These are phyloP conservation scores for Caenorhabditis doughertyi DNA, from an alignment of 2,888 invertebrate genomes.

Conservation along the genomic window DNA sequence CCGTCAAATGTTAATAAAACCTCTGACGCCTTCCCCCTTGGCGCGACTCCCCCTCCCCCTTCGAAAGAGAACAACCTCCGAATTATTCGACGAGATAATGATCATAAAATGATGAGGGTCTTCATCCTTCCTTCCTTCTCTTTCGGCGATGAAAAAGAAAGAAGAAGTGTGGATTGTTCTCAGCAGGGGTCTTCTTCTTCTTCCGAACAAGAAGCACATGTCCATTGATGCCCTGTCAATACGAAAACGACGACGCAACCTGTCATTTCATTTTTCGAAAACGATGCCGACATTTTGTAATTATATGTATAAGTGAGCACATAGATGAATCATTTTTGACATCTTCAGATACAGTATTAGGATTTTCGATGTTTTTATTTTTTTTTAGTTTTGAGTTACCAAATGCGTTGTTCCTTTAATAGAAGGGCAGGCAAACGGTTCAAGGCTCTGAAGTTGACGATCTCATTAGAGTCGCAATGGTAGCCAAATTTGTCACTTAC, in stretches of 20 bases:
- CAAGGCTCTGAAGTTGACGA: no score
- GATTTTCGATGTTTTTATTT: neutral
- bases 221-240: neutral
- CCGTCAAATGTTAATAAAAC: slow-evolving; percentile 56
- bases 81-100: slow-evolving; percentile 62
- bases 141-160: neutral
- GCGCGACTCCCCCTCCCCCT: neutral
- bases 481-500: no score
- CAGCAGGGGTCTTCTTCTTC: slow-evolving; percentile 17
- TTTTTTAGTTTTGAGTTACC: no score
- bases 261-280: slow-evolving; percentile 45
- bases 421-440: no score
- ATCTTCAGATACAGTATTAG: neutral
- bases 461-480: no score
- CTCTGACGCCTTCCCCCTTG: neutral
- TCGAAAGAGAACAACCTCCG: no score
- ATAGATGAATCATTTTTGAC: neutral
- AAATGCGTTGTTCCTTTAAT: no score
- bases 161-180: neutral
- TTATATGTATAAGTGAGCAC: slow-evolving; percentile 27
- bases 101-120: slow-evolving; percentile 57
- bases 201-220: slow-evolving; percentile 18
- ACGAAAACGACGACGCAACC: slow-evolving; percentile 20
- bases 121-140: neutral
- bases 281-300: slow-evolving; percentile 18